phyloP scores from a whole-genome alignment of 1,140 invertebrate species.

The Tetramorium simillimum region DNA sequence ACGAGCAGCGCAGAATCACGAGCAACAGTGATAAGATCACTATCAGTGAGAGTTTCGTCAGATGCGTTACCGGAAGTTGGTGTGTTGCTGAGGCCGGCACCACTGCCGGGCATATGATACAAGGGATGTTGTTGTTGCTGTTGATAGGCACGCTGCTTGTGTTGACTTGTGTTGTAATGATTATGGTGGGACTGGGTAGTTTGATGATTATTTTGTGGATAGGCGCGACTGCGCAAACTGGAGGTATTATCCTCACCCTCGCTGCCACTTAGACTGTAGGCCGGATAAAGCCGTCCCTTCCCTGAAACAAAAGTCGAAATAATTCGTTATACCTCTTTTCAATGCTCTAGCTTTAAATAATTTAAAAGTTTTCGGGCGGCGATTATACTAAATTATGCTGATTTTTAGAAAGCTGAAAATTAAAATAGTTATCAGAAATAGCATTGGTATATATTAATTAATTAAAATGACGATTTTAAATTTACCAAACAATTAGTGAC shows the following conservation, averaged over 20 bases:
- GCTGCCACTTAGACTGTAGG: conserved; percentile 88
- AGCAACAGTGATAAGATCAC: conserved; percentile 90
- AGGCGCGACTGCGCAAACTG: conserved; percentile 79
- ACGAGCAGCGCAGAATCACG: conserved; percentile 91
- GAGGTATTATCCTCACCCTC: conserved; percentile 87
- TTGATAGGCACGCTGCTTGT: conserved; percentile 79
- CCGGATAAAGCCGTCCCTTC: conserved; percentile 91
- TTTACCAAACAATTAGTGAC: neutral
- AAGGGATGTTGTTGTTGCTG: conserved; percentile 84
- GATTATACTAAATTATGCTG: neutral
- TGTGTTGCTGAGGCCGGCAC: conserved; percentile 90
- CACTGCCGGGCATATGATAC: conserved; percentile 85
- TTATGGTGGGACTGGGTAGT: conserved; percentile 80
- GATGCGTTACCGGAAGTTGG: conserved; percentile 92
- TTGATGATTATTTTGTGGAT: conserved; percentile 80
- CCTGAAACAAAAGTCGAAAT: conserved; percentile 82
- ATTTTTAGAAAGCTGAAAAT: neutral
- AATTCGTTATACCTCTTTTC: neutral
- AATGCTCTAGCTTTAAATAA: neutral
- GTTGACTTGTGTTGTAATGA: conserved; percentile 79
- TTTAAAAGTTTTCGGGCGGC: neutral
- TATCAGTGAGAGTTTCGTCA: conserved; percentile 93
- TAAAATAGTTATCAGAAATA: neutral
- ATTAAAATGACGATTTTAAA: neutral
- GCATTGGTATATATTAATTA: neutral